Evolutionary conservation across 37 sponge, comb jelly and placozoan species (phyloP).

Genomic region (Aplysina aerophoba): DNA sequence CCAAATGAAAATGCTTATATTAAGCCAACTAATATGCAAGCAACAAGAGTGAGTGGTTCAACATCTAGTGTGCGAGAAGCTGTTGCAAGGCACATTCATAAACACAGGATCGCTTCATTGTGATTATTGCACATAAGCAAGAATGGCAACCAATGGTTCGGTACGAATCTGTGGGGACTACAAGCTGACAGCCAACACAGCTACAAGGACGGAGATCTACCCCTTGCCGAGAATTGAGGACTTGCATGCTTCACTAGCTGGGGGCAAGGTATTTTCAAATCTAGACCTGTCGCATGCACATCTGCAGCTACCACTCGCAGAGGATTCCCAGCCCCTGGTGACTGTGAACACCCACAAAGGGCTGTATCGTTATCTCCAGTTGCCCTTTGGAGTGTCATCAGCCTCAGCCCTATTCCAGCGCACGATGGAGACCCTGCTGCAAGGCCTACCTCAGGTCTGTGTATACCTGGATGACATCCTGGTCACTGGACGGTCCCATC

Average conservation of each 20-base stretch:
- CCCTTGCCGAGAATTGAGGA: background rate
- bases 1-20: too few relatives aligned
- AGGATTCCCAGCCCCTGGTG: background rate
- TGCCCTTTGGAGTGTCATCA: background rate
- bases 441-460: background rate
- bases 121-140: too few relatives aligned
- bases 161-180: background rate
- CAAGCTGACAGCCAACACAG: background rate
- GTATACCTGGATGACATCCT: background rate
- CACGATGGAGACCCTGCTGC: background rate
- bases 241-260: background rate
- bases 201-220: background rate
- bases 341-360: slow-evolving; percentile 1
- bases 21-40: too few relatives aligned
- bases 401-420: background rate
- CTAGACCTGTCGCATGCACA: background rate
- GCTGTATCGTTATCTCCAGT: background rate
- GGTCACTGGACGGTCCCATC: background rate
- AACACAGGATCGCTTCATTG: too few relatives aligned
- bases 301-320: background rate
- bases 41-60: too few relatives aligned
- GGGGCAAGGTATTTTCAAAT: background rate
- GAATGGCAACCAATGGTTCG: too few relatives aligned
- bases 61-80: too few relatives aligned
- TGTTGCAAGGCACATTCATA: too few relatives aligned